Percentiles rank a stretch among this genome's conserved stretches.
Evolutionary conservation across 1,140 invertebrate species (phyloP).

Genomic region (Calosoma granatense): DNA sequence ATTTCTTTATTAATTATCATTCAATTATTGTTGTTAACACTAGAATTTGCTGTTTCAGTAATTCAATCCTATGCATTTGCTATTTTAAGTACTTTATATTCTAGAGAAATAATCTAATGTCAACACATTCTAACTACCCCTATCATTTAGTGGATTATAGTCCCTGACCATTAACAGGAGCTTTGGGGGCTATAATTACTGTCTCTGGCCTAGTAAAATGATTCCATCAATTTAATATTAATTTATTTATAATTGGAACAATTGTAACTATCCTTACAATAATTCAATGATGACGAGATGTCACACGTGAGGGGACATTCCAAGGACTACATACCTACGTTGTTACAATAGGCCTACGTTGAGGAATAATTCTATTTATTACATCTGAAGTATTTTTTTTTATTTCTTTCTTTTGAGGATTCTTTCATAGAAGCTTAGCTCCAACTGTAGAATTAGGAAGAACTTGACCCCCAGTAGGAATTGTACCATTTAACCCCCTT

Average conservation of each 20-base stretch:
- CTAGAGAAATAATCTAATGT: slow-evolving; percentile 41
- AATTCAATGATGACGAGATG: slow-evolving; percentile 54
- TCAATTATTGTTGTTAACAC: too few species aligned
- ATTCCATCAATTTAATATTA: slow-evolving; percentile 37
- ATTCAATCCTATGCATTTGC: too few species aligned
- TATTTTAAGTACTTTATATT: too few species aligned
- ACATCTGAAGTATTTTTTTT: slow-evolving; percentile 52
- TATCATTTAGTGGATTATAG: slow-evolving; percentile 45
- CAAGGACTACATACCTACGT: slow-evolving; percentile 40
- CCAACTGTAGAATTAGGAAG: slow-evolving; percentile 49
- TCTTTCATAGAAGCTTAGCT: slow-evolving; percentile 50
- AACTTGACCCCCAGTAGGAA: slow-evolving; percentile 44
- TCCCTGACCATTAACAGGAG: slow-evolving; percentile 40
- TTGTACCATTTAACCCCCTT: slow-evolving; percentile 48
- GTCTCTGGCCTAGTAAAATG: slow-evolving; percentile 38
- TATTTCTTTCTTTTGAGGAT: slow-evolving; percentile 51
- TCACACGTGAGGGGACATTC: slow-evolving; percentile 44
- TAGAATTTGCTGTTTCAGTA: too few species aligned
- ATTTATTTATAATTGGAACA: slow-evolving; percentile 37
- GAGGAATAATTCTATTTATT: slow-evolving; percentile 55
- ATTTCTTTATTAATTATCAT: too few species aligned
- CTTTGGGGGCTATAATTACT: slow-evolving; percentile 35
- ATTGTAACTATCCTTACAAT: slow-evolving; percentile 37
- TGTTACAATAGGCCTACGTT: slow-evolving; percentile 39
- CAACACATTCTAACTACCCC: slow-evolving; percentile 36